Evolutionary conservation across 2,888 invertebrate species (phyloP), one percentile per base, ranked within the genome.

Genomic region (Cephonodes hylas): DNA sequence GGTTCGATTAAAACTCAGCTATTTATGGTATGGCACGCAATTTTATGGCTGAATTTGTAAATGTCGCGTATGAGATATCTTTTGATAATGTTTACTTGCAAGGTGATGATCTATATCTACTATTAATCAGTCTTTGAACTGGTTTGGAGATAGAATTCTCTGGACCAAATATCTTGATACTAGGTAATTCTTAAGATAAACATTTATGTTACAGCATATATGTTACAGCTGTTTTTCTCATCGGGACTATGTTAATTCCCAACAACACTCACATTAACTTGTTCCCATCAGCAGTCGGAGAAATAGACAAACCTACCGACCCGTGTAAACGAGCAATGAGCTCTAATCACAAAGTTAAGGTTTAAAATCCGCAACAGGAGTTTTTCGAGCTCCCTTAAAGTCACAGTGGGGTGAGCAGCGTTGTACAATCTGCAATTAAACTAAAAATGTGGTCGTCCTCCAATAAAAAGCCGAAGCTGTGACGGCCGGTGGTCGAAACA

Each of bases 381-480:
- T 53, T 53, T 53, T 53, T 42, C 27, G 42, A 59, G 42, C 27
- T 42, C 27, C 13, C 25, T 22, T 22, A 38, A 18, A 59, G 57
- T 13, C 58, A 42, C 22, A 10, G 18, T 20, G 48, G 34, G 20
- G 31, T 18, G 71, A 72, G 66, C 3, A 42, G 58, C 20, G 42
- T 75, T 76, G 72, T 67, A 73, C 77, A 81, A 79, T 79, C 76
- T 82, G 83, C 83, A 88, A 89, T 89, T 89, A 86, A 88, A 90
- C 88, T 89, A 89, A 90, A 90, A 91, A 89, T 85, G 85, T 79
- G 81, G 80, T 80, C 57, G 79, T 20, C 15, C 27, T 31, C 80
- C 86, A 84, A 86, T 89, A 91, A 91, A 91, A 91, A 89, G 84
- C 87, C 85, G 85, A 79, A 81, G 84, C 82, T 87, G 88, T 84